phyloP scores from a whole-genome alignment of 2,888 invertebrate genomes.

The Ophion slaviceki region DNA sequence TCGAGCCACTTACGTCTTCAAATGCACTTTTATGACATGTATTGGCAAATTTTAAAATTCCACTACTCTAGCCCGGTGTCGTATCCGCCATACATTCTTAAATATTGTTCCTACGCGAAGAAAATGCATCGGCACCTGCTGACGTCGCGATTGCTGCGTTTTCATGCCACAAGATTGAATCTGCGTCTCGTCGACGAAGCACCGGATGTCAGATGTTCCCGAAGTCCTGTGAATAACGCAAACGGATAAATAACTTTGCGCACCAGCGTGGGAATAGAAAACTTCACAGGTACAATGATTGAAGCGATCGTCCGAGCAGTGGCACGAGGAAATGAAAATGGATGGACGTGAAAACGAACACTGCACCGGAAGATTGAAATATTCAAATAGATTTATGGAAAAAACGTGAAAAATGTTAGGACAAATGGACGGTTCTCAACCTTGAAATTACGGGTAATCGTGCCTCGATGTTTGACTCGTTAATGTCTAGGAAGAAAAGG shows the following conservation, averaged over 20 bases:
- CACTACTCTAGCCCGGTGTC: too few species aligned
- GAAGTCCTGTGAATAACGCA: background rate
- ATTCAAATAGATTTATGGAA: conserved; percentile 1
- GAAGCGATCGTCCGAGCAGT: too few species aligned
- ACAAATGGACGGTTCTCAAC: conserved; percentile 77
- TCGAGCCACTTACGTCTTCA: background rate
- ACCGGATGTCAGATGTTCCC: background rate
- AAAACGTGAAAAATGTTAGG: conserved; percentile 62
- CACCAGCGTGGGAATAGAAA: background rate
- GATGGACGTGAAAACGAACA: background rate
- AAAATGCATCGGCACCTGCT: conserved; percentile 7
- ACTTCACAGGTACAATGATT: background rate
- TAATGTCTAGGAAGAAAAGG: conserved; percentile 71
- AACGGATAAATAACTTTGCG: background rate
- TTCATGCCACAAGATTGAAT: conserved; percentile 23
- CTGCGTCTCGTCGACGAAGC: background rate
- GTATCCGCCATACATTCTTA: background rate
- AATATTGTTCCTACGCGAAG: background rate
- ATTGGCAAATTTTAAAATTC: too few species aligned
- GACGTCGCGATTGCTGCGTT: background rate
- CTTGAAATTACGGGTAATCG: conserved; percentile 61
- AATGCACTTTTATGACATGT: background rate
- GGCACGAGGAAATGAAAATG: background rate
- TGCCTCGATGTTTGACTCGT: conserved; percentile 71
- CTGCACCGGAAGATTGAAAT: background rate